A percentile compares a stretch with the other conserved stretches of the same genome.
Conservation (phyloP, 53 echinoderm and acorn worm genomes). For the Echinarachnius parma region DNA sequence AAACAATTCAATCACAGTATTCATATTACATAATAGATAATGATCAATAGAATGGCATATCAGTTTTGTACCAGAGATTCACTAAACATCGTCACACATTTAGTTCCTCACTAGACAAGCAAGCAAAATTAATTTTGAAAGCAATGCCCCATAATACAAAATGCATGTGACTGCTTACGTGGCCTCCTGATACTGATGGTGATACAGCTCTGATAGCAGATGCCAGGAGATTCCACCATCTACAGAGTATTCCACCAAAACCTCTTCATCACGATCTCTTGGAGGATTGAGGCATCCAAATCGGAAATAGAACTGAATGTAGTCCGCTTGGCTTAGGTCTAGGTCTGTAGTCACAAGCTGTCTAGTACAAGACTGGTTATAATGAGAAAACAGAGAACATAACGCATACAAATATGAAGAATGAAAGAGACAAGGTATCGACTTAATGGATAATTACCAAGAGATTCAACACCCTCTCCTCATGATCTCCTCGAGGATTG, state of each 20-base stretch:
- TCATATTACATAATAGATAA: too few species aligned
- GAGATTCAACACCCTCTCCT: constrained; percentile 78
- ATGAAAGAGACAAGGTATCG: too few species aligned
- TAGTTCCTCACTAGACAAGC: too few species aligned
- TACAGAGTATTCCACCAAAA: constrained; percentile 77
- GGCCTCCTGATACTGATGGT: constrained; percentile 58
- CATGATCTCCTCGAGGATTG: constrained; percentile 47
- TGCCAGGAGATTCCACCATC: constrained; percentile 88
- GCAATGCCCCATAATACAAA: too few species aligned
- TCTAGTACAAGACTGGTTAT: constrained; percentile 68
- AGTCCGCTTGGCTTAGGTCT: constrained; percentile 68
- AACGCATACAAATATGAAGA: too few species aligned
- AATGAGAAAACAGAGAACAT: background rate
- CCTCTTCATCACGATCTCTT: constrained; percentile 65
- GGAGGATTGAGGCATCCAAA: constrained; percentile 74
- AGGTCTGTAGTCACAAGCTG: constrained; percentile 71
- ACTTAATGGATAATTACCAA: too few species aligned
- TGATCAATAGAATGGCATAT: too few species aligned
- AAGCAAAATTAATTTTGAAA: too few species aligned
- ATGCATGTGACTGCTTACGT: too few species aligned
- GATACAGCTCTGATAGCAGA: constrained; percentile 62
- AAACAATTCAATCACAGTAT: too few species aligned
- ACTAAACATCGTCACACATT: too few species aligned
- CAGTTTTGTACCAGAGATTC: too few species aligned
- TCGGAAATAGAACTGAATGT: constrained; percentile 82